A percentile compares a stretch with the other conserved stretches of the same genome.
phyloP scores from a whole-genome alignment of 2,888 invertebrate genomes.

The Zele albiditarsus region DNA sequence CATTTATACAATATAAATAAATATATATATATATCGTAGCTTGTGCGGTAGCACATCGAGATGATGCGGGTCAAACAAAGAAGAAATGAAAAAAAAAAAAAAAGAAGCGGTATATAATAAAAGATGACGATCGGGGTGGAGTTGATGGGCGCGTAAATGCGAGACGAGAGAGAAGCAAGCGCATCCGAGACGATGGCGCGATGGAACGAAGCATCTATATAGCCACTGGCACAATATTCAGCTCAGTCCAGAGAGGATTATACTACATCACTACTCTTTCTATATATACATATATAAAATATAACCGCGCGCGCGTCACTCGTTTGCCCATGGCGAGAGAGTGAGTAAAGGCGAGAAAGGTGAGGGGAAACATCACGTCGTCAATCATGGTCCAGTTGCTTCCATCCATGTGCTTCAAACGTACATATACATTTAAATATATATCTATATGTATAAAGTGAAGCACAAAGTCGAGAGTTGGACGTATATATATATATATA shows the following conservation, averaged over 20 bases:
- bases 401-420: conserved; percentile 55
- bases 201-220: not conserved
- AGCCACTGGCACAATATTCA: conserved; percentile 37
- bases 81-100: conserved; percentile 36
- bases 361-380: conserved; percentile 61
- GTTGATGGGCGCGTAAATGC: conserved; percentile 41
- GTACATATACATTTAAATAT: conserved; percentile 20
- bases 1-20: no score
- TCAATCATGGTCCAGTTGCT: conserved; percentile 70
- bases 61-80: conserved; percentile 46
- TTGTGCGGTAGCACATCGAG: conserved; percentile 39
- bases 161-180: conserved; percentile 45
- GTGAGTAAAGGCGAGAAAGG: conserved; percentile 44
- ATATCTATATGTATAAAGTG: conserved; percentile 26
- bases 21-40: not conserved
- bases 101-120: conserved; percentile 36
- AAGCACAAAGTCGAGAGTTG: conserved; percentile 14
- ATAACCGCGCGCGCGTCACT: conserved; percentile 13
- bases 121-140: conserved; percentile 37
- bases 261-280: not conserved
- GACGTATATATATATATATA: not conserved
- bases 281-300: conserved; percentile 36
- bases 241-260: conserved; percentile 36
- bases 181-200: not conserved
- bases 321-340: conserved; percentile 46